Evolutionary conservation across 2,888 invertebrate genomes (phyloP).

Genomic region (Chrysodeixis includens): DNA sequence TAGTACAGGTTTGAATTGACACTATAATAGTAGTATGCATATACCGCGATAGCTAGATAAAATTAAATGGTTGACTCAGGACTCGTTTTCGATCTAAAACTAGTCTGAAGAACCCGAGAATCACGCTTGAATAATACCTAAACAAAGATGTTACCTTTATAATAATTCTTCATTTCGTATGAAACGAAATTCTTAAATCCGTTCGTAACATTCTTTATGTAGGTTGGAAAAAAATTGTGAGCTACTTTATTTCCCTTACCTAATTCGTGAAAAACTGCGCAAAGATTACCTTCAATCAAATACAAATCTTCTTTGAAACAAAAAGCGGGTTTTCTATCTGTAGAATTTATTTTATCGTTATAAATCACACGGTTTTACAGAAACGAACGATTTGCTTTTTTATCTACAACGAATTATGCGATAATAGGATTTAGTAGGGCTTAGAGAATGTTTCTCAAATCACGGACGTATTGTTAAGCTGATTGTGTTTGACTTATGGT

Average conservation of each 20-base stretch:
- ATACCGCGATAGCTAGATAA: no score
- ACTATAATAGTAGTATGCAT: no score
- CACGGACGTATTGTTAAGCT: constrained; percentile 21
- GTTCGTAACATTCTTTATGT: not conserved
- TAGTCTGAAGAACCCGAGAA: no score
- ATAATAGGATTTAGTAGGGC: constrained; percentile 32
- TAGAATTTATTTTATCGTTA: constrained; percentile 65
- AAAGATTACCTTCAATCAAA: constrained; percentile 39
- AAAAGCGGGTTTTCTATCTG: constrained; percentile 58
- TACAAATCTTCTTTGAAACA: constrained; percentile 45
- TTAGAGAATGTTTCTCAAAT: constrained; percentile 34
- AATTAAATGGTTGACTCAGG: no score
- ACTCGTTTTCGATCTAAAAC: no score
- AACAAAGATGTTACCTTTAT: no score
- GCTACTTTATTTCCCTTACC: constrained; percentile 7
- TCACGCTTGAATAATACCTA: no score
- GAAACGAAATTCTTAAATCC: not conserved
- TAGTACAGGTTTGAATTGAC: no score
- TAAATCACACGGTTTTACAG: constrained; percentile 64
- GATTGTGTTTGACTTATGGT: constrained; percentile 19
- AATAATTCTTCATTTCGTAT: no score
- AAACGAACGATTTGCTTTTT: constrained; percentile 49
- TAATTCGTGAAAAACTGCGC: constrained; percentile 37
- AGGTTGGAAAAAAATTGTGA: not conserved
- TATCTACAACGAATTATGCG: constrained; percentile 54